Percentiles rank a stretch among this genome's conserved stretches.
phyloP scores from a whole-genome alignment of 2,888 invertebrate genomes.

The Emmelina monodactyla region DNA sequence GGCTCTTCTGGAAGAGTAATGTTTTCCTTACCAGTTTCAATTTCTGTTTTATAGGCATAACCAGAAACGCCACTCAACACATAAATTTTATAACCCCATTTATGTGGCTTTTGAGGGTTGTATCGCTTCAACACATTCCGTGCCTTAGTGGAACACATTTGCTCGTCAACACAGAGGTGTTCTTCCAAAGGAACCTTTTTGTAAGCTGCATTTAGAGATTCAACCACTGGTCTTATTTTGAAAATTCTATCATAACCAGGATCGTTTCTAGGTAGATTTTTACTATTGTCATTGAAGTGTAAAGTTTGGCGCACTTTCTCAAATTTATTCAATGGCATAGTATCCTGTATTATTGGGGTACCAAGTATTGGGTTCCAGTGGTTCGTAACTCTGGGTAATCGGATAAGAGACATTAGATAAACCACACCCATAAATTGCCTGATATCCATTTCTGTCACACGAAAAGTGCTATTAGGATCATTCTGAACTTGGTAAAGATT shows the following conservation, averaged over 20 bases:
- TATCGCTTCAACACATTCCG: slow-evolving; percentile 22
- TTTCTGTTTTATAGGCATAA: slow-evolving; percentile 23
- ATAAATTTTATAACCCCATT: slow-evolving; percentile 25
- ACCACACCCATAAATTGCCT: slow-evolving; percentile 16
- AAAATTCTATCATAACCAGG: slow-evolving; percentile 14
- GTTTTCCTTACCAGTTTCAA: slow-evolving; percentile 22
- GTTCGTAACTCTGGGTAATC: slow-evolving; percentile 16
- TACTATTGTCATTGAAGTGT: not conserved
- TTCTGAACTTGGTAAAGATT: slow-evolving; percentile 17
- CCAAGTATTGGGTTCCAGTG: slow-evolving; percentile 14
- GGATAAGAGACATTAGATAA: slow-evolving; percentile 8
- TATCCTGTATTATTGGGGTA: slow-evolving; percentile 10
- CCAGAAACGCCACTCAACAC: slow-evolving; percentile 23
- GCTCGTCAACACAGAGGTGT: slow-evolving; percentile 21
- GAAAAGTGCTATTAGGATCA: slow-evolving; percentile 15
- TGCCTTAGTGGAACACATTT: slow-evolving; percentile 22
- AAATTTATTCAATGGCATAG: not conserved
- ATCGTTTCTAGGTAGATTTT: slow-evolving; percentile 8
- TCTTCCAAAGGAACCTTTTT: slow-evolving; percentile 14
- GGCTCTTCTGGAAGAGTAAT: slow-evolving; percentile 12
- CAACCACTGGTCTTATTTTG: slow-evolving; percentile 19
- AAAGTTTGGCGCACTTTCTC: not conserved
- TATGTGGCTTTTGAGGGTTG: slow-evolving; percentile 25
- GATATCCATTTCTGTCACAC: slow-evolving; percentile 13
- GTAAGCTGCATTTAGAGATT: slow-evolving; percentile 12